Base-by-base conservation (phyloP, 2,113 vertebrate genomes). In the Pelusios castaneus region DNA sequence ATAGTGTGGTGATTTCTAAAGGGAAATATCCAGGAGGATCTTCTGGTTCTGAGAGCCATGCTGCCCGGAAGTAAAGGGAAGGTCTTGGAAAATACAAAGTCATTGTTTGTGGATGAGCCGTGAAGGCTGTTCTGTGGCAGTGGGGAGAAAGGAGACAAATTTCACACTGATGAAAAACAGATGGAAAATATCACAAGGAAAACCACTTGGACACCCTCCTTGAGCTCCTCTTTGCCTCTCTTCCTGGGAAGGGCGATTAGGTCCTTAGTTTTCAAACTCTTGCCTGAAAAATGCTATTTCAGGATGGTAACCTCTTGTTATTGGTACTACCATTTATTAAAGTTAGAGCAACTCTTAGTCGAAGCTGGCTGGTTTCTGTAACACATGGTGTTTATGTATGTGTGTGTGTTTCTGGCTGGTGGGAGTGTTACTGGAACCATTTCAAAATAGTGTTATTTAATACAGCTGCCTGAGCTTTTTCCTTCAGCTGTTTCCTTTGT, bases 321-420 rank as follows among this genome's bases (percentile, higher is more conserved):
- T 43, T 92, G 60, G 91, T 88, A 58, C 84, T 60, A 87, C 5
- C 24, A 13, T 11, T 90, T 93, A 58, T 63, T 91, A 93, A 80
- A 77, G 24, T 11, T 73, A 85, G 80, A 6, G 83, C 85, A 84
- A 91, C 41, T 29, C 34, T 82, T 86, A 16, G 70, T 58, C 22
- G 78, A 56, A 76, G 51, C 10, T 84, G 84, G 24, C 25, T 70
- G 52, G 12, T 85, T 2, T 81, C 70, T 87, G 60, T 27, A 80
- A 24, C 34, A 1, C 11, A 94, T 5, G 16, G 78, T 24, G 21
- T 80, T 29, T 73, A 70, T 29, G 73, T 34, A 9, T 31, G 27
- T 76, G n/a, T 21, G 17, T 86, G 58, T 52, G 77, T 34, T 24
- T 77, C 27, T 17, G 9, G 67, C 21, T 25, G 34, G 27, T 27